These are phyloP conservation scores for Eclectus roratus DNA, from an alignment of 2,113 vertebrate genomes.

Conservation along the genomic window DNA sequence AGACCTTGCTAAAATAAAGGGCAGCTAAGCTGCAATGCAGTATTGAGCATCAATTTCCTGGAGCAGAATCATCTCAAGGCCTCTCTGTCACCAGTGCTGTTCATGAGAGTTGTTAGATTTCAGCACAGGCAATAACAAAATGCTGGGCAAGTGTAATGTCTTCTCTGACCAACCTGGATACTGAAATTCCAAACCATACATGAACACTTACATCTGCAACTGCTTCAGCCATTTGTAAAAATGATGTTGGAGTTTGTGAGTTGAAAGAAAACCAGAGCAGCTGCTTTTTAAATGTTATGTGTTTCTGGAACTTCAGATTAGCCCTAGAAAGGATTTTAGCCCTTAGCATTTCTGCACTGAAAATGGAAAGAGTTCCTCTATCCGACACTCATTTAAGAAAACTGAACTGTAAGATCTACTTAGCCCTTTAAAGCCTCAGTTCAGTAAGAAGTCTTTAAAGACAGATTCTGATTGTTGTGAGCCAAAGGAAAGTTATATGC, in stretches of 20 bases:
- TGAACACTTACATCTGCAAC: background rate
- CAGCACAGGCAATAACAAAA: background rate
- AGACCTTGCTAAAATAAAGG: background rate
- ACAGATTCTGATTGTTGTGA: background rate
- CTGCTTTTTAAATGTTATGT: background rate
- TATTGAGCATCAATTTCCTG: background rate
- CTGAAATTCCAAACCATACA: background rate
- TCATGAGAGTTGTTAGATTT: background rate
- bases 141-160: background rate
- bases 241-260: background rate
- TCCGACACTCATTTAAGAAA: background rate
- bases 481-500: background rate
- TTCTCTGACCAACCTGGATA: background rate
- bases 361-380: background rate
- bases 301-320: background rate
- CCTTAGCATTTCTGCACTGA: constrained; percentile 32
- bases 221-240: background rate
- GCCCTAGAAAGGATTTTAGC: constrained; percentile 45
- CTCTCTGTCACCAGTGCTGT: background rate
- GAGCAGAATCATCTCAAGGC: background rate
- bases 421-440: constrained; percentile 55
- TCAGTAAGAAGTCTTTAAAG: constrained; percentile 13
- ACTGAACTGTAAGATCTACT: background rate
- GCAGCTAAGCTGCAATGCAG: background rate
- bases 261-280: background rate